Evolutionary conservation across 1,140 invertebrate genomes (phyloP), one percentile per base, ranked within the genome.

Genomic region (Oncopeltus fasciatus): DNA sequence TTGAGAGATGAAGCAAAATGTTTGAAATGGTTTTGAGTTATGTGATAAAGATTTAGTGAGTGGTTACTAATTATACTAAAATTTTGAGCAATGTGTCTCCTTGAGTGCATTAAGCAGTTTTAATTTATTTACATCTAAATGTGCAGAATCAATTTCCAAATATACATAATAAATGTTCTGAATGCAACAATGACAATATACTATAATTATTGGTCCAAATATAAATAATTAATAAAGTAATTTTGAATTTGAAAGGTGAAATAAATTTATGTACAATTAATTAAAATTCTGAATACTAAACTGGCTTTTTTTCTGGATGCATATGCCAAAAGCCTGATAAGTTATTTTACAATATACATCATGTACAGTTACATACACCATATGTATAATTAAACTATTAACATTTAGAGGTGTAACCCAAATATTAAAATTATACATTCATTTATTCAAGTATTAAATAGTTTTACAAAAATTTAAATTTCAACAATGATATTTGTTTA

Each of bases 41-140:
- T n/a, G n/a, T n/a, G n/a, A n/a, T n/a, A n/a, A n/a, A n/a, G n/a
- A n/a, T n/a, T n/a, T n/a, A n/a, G n/a, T 58, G 28, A 33, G 26
- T 33, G 28, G 28, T 57, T 28, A n/a, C n/a, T n/a, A 28, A 58
- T 18, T 31, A 58, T 58, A 38, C 29, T 38, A 38, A 49, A 58
- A 58, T 60, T 60, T 60, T 60, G 59, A 60, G 59, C 59, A 60
- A 60, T 60, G 59, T 49, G 59, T 60, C 59, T 33, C 53, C 27
- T 27, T n/a, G n/a, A n/a, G 59, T 60, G 59, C 59, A 60, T 27
- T 60, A 60, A 60, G 59, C 59, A 44, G 26, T 26, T 27, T 46
- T 24, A 31, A 47, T 60, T 27, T 60, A 27, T 29, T 26, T 26
- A 60, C 47, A 49, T 21, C 18, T 60, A 46, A 47, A 60, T 21